phyloP scores from a whole-genome alignment of 1,140 invertebrate genomes.

The Sitobion miscanthi region DNA sequence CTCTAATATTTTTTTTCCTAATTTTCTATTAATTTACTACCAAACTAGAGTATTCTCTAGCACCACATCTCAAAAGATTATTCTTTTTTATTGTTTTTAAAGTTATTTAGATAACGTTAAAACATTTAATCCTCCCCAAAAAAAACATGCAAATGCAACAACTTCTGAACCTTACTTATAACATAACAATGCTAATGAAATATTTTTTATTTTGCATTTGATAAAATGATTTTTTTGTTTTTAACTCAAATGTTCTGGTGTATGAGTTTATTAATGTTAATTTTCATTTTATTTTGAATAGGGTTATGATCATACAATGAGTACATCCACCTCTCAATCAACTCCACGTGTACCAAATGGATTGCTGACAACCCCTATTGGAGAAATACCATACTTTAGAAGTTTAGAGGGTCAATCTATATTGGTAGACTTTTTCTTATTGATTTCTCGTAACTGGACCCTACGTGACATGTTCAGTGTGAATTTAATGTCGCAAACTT shows the following conservation, averaged over 20 bases:
- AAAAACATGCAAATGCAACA: no score
- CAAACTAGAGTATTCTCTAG: no score
- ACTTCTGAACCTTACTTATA: no score
- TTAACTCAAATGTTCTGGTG: neutral
- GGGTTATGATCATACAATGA: neutral
- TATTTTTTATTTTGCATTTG: no score
- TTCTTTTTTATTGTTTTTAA: no score
- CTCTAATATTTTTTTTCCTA: no score
- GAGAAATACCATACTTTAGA: conserved; percentile 33
- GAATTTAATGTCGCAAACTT: neutral
- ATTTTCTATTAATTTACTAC: no score
- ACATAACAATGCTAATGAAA: neutral
- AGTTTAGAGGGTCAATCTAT: conserved; percentile 18
- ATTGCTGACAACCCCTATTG: conserved; percentile 17
- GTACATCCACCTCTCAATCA: neutral
- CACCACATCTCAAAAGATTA: no score
- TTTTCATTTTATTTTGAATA: neutral
- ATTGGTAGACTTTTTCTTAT: conserved; percentile 20
- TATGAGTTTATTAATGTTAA: neutral
- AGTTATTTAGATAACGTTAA: no score
- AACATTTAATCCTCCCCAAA: no score
- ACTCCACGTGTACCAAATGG: neutral
- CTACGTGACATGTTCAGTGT: conserved; percentile 23
- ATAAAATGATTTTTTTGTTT: neutral
- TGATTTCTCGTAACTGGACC: conserved; percentile 38